Base-by-base conservation (phyloP, 2,888 invertebrate species). In the Himalopsyche anomala region DNA sequence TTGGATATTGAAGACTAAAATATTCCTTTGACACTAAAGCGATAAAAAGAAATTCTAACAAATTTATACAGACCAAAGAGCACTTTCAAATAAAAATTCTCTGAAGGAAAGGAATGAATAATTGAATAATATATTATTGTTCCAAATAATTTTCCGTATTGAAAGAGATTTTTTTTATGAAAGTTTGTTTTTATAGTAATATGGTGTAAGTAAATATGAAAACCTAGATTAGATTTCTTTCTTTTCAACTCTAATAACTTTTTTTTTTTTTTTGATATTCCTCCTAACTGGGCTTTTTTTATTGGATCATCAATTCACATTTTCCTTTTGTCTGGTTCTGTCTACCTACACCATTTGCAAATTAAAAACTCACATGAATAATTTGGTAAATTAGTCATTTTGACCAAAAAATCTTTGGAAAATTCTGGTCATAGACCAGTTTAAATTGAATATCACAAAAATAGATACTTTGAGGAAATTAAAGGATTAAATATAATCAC, bases 1-100 rank as follows among this genome's bases (percentile, higher is more conserved):
- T 74, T 74, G 74, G 74, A 74, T 74, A 74, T 74, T 4, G 15
- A 12, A 15, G 5, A 36, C 28, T 15, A 74, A 74, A 74, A 74
- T 74, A 74, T 74, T 62, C 62, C 19, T 19, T 74, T 74, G 74
- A 36, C 74, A 36, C 36, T 36, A 36, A 74, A 74, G 15, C 74
- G 15, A 74, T 74, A 4, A 15, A 74, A n/a, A 74, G 74, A 74
- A 15, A 74, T 74, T 74, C 36, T 74, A 36, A 36, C 15, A 74
- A 51, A 15, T 38, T 36, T 0, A 36, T 74, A 74, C 36, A 74
- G 28, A 74, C 28, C 74, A 74, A 74, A 74, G 6, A 74, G 36
- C 62, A 36, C 38, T 74, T 74, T 15, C 36, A 28, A 74, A 74
- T 36, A 36, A 74, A 15, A 2, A 38, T 19, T 56, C n/a, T n/a